Evolutionary conservation across 2,113 vertebrate genomes (phyloP), one percentile per base, ranked within the genome.

Genomic region (Lota lota): DNA sequence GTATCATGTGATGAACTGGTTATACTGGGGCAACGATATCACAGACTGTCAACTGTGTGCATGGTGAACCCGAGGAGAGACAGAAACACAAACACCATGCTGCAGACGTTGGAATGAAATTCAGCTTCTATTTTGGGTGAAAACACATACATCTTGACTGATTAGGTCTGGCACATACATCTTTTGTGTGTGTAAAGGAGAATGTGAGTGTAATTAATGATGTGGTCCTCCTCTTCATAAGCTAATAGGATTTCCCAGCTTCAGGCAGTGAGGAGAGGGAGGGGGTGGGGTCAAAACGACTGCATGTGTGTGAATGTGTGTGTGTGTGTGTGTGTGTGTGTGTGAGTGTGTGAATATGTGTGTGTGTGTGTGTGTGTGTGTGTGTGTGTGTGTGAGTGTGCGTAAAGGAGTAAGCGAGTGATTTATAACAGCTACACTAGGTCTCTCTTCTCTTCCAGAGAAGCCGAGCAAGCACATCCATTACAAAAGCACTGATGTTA

Each of bases 171-270:
- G 84, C 77, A 63, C 73, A 69, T 65, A 67, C 67, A 66, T 83
- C 83, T 83, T 87, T 21, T 36, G 22, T 28, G 65, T 56, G 53
- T 33, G 53, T 66, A 69, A 65, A 79, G 60, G 74, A 80, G 78
- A 78, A 77, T 84, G 81, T 78, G 84, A 69, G 80, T 88, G 89
- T 90, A 89, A 92, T 90, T 90, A 92, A 92, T 90, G 88, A 89
- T 87, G 88, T 89, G 84, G 88, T 87, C 85, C 84, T 82, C 83
- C 86, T 87, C 89, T 87, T 91, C 86, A 86, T 89, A 86, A 83
- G 83, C 82, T 90, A 90, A 91, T 90, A 90, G 86, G 89, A 89
- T 88, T 89, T 87, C 88, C 87, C 88, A 85, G 78, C 88, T 85
- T 77, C 81, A 68, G 87, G 88, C 83, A 73, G 79, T 80, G 69